Evolutionary conservation across 2,113 vertebrate species (phyloP).

Genomic region (Theropithecus gelada): DNA sequence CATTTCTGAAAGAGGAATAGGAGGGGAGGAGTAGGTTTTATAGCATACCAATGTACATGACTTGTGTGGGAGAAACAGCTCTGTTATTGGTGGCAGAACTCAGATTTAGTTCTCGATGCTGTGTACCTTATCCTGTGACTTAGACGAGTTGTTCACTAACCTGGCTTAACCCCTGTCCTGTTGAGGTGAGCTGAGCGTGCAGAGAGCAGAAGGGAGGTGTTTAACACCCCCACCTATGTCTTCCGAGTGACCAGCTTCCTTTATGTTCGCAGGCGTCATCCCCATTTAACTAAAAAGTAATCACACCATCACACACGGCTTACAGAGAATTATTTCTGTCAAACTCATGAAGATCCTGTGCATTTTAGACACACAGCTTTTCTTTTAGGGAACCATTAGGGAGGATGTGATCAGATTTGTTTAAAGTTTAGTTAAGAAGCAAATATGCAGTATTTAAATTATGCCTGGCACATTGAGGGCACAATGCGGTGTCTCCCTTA

Average conservation of each 20-base stretch:
- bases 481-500: background rate
- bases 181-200: background rate
- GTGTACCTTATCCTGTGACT: background rate
- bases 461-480: background rate
- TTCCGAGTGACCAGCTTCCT: background rate
- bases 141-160: background rate
- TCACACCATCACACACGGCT: background rate
- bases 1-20: background rate
- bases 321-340: background rate
- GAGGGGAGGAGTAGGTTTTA: background rate
- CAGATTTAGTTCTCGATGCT: background rate
- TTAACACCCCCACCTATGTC: too few relatives aligned
- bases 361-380: background rate
- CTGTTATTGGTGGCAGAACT: background rate
- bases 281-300: background rate
- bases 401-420: background rate
- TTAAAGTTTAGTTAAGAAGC: slow-evolving; percentile 16
- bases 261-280: background rate
- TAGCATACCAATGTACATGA: background rate
- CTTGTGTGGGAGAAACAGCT: background rate
- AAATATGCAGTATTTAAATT: background rate
- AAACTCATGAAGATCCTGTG: background rate
- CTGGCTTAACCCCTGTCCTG: background rate
- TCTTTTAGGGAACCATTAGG: background rate
- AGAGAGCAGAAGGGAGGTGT: background rate